These are phyloP conservation scores for Ciconia maguari DNA, from an alignment of 2,113 vertebrate species.

Conservation along the genomic window DNA sequence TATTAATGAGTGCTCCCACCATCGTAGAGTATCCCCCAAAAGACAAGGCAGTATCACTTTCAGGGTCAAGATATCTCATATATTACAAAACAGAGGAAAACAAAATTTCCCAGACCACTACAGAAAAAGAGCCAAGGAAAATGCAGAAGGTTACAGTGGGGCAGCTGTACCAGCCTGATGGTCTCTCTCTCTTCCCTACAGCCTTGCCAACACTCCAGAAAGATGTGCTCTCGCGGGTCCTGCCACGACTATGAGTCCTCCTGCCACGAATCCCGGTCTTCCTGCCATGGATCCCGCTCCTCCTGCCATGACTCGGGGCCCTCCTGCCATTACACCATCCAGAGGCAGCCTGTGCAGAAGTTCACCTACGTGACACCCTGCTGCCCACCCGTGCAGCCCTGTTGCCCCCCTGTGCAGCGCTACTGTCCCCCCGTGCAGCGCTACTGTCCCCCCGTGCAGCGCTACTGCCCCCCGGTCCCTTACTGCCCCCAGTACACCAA, in stretches of 20 bases:
- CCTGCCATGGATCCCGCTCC: not conserved
- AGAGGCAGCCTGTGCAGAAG: not conserved
- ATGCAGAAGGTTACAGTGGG: rapidly evolving
- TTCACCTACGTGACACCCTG: not conserved
- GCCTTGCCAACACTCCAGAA: rapidly evolving
- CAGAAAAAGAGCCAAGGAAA: not conserved
- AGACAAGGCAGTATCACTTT: not conserved
- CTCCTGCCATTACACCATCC: not conserved
- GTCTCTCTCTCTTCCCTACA: not conserved
- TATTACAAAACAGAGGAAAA: not conserved
- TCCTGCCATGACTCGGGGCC: not conserved
- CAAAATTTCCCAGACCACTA: rapidly evolving
- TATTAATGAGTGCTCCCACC: no score
- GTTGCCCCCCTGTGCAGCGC: not conserved
- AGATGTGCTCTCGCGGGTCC: not conserved
- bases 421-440: not conserved
- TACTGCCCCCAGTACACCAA: not conserved
- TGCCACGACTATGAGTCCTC: not conserved
- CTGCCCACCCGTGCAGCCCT: not conserved
- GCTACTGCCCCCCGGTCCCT: not conserved
- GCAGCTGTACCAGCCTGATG: rapidly evolving
- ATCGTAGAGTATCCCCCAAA: rapidly evolving
- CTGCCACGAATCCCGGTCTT: not conserved
- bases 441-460: not conserved
- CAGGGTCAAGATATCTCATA: rapidly evolving